Base-by-base conservation (phyloP, 2,113 vertebrate genomes). In the Beaufortia kweichowensis region DNA sequence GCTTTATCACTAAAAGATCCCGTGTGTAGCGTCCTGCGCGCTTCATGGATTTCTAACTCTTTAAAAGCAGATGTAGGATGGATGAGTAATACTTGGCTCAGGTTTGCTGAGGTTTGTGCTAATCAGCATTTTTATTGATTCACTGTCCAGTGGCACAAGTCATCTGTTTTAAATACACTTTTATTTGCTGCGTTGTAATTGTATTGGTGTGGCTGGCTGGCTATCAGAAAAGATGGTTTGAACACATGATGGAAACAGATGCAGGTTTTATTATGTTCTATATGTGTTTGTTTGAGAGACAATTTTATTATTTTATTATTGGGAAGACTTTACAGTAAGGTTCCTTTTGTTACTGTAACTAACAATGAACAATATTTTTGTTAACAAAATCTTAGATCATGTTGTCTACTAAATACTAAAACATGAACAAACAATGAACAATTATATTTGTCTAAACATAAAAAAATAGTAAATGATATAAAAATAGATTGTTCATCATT, bases 91-190 rank as follows among this genome's bases (percentile, higher is more conserved):
- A 70, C 59, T 35, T 69, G 67, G 14, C 41, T 28, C 43, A 53
- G 76, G 57, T 50, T 62, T 55, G 56, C 66, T 46, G 57, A 64
- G 43, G 77, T 56, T 62, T 41, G 46, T 61, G 21, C 12, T 29
- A 78, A 65, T 75, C 66, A 63, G 26, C 59, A 63, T 53, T 35
- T 53, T 17, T 31, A 59, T 59, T 77, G 75, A 60, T 68, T 46
- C 35, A 59, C 10, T 75, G 33, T 62, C 39, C 7, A 35, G 28
- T 75, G 11, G 53, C 64, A 39, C 17, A 68, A 67, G 53, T 68
- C 41, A 67, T 77, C 53, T 59, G 8, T 59, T 67, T 77, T 67
- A 77, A 67, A 67, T 46, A 21, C 35, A 57, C 63, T 68, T 28
- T 31, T 46, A 24, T 76, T 50, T 63, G 53, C 7, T 33, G 61